Evolutionary conservation across 2,888 invertebrate species (phyloP), one percentile per base, ranked within the genome.

Genomic region (Pelosia muscerda): DNA sequence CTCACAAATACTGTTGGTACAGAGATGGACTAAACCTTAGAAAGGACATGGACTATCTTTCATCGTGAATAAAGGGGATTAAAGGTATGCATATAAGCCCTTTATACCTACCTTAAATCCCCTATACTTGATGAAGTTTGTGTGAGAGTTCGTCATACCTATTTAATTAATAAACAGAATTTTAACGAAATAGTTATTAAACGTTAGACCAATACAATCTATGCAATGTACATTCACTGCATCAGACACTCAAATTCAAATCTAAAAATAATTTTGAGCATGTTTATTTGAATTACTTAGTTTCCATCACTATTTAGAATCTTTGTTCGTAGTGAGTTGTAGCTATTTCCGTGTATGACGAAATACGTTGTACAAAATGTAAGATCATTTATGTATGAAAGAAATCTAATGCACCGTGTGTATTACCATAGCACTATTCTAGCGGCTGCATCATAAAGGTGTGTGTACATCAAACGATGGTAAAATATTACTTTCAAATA

Each of bases 371-470:
- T 49, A 42, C 26, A 42, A 61, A 61, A 49, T 61, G 26, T 26
- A 42, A 42, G 34, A 26, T 19, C 25, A n/a, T 59, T 53, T 71
- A 56, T 69, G 59, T 67, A 58, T 62, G 64, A 42, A 42, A 60
- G 15, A 10, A 8, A 60, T 38, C 22, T 38, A 60, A 23, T 60
- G 25, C 25, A 42, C 38, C 26, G 25, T 55, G 60, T 60, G n/a
- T 34, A 34, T 38, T 60, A 60, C 23, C 34, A 15, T 34, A 59
- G 59, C 5, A 25, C 19, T 19, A 19, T 19, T 60, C 19, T 19
- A 42, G 25, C 9, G 25, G 26, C 42, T 19, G 42, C 60, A 9
- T 25, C n/a, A 60, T 42, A 9, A 38, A 26, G 38, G 25, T 22
- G 19, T 15, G 23, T 60, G 10, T 25, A 60, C 28, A 57, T 2